Evolutionary conservation across 2,113 vertebrate species (phyloP).

Genomic region (Sialia sialis): DNA sequence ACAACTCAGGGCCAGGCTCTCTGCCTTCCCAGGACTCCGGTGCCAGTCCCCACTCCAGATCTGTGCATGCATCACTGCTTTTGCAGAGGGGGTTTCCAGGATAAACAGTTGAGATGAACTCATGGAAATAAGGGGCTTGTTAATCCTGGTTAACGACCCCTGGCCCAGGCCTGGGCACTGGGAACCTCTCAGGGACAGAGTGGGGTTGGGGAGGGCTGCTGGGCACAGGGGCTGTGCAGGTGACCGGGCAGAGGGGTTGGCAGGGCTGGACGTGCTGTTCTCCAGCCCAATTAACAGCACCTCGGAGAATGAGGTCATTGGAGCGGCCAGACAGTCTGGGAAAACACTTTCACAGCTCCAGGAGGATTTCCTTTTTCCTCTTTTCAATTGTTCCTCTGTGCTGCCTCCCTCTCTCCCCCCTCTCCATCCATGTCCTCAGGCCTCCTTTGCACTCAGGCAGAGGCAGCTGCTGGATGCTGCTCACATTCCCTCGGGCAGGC

Average conservation of each 20-base stretch:
- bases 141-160: neutral
- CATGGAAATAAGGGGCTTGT: neutral
- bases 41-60: neutral
- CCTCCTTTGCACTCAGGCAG: slow-evolving; percentile 20
- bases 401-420: slow-evolving; percentile 9
- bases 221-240: neutral
- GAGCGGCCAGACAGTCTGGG: slow-evolving; percentile 61
- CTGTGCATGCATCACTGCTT: neutral
- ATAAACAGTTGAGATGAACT: slow-evolving; percentile 25
- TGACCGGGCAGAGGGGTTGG: neutral
- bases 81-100: slow-evolving; percentile 21
- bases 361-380: slow-evolving; percentile 68
- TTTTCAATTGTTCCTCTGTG: slow-evolving; percentile 54
- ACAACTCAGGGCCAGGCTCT: neutral
- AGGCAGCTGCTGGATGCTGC: neutral
- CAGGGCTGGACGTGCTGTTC: neutral
- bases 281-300: slow-evolving; percentile 1
- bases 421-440: slow-evolving; percentile 31
- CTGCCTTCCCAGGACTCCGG: neutral
- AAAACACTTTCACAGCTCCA: slow-evolving; percentile 60
- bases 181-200: fast-evolving
- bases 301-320: slow-evolving; percentile 41
- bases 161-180: neutral
- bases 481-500: fast-evolving
- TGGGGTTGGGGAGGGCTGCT: neutral